Evolutionary conservation across 2,888 invertebrate species (phyloP).

Genomic region (Lycaena phlaeas): DNA sequence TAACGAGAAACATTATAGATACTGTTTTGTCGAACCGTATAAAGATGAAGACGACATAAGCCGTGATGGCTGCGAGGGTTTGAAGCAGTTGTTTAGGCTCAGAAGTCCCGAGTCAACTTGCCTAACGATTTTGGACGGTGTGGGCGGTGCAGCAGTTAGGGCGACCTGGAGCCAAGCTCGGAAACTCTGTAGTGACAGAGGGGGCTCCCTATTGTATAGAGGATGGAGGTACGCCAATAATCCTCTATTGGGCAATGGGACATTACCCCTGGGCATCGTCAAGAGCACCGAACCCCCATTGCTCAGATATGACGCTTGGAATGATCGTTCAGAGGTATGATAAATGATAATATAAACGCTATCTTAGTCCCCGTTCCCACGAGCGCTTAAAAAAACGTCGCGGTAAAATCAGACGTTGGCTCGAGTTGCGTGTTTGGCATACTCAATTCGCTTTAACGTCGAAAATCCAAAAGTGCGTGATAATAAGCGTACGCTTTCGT

Average conservation of each 20-base stretch:
- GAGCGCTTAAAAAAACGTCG: too few relatives aligned
- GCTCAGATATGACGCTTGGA: slow-evolving; percentile 30
- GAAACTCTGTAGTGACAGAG: slow-evolving; percentile 36
- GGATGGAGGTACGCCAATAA: slow-evolving; percentile 60
- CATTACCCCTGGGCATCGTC: slow-evolving; percentile 43
- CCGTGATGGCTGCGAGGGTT: slow-evolving; percentile 35
- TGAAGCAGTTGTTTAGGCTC: slow-evolving; percentile 32
- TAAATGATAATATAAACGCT: too few relatives aligned
- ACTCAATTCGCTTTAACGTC: too few relatives aligned
- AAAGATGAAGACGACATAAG: slow-evolving; percentile 26
- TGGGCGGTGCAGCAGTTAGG: slow-evolving; percentile 38
- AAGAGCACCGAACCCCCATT: slow-evolving; percentile 29
- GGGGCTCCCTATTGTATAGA: slow-evolving; percentile 41
- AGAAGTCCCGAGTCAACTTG: slow-evolving; percentile 48
- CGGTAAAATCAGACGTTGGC: too few relatives aligned
- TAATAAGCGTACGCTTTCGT: too few relatives aligned
- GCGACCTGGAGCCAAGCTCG: slow-evolving; percentile 53
- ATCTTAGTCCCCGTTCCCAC: too few relatives aligned
- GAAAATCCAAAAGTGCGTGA: too few relatives aligned
- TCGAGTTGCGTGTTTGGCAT: too few relatives aligned
- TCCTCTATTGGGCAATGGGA: slow-evolving; percentile 27
- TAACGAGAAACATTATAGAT: slow-evolving; percentile 44
- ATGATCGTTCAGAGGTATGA: slow-evolving; percentile 31
- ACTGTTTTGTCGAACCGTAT: slow-evolving; percentile 51
- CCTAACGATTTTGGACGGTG: slow-evolving; percentile 32